Base-by-base conservation (phyloP, 2,888 invertebrate genomes). In the Himalopsyche anomala region DNA sequence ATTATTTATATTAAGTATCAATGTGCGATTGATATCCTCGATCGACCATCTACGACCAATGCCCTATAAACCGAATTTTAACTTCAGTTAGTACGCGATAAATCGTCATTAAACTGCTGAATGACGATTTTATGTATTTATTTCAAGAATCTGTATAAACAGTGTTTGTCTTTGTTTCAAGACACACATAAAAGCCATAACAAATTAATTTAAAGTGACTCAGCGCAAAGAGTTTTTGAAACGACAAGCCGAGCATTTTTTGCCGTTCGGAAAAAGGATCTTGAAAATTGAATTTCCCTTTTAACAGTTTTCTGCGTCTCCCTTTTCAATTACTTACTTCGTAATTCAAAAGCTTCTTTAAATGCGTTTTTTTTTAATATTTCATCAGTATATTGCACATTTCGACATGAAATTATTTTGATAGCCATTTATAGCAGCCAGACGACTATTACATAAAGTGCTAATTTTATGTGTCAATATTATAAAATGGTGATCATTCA, bases 181-280 rank as follows among this genome's bases (percentile, higher is more conserved):
- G 74, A 38, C 4, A 36, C n/a, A 74, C 74, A 74, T 74, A 36
- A 36, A 74, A 74, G 74, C 74, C 38, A 36, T 74, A 74, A 74
- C 74, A 74, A 74, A 74, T 74, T 74, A 74, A 74, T 74, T 74
- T 74, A 38, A 74, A 74, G 74, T 74, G 74, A 74, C 74, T 74
- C 74, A 74, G 74, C 74, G 74, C 11, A 36, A 74, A 74, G 74
- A 74, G 74, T 74, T 74, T 74, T 74, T 36, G 19, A 74, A 74
- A 74, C 74, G 74, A 38, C 74, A 36, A 28, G 74, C 36, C 74
- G 36, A 15, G 15, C 19, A 74, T 74, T 74, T 74, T 74, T 74
- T 74, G 28, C 36, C 74, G 28, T 36, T 36, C 36, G 9, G 36
- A 36, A 74, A 74, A 74, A 74, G 74, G 74, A 74, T 74, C 74